A percentile compares a stretch with the other conserved stretches of the same genome.
Evolutionary conservation across 2,888 invertebrate species (phyloP).

Genomic region (Diaprepes abbreviatus): DNA sequence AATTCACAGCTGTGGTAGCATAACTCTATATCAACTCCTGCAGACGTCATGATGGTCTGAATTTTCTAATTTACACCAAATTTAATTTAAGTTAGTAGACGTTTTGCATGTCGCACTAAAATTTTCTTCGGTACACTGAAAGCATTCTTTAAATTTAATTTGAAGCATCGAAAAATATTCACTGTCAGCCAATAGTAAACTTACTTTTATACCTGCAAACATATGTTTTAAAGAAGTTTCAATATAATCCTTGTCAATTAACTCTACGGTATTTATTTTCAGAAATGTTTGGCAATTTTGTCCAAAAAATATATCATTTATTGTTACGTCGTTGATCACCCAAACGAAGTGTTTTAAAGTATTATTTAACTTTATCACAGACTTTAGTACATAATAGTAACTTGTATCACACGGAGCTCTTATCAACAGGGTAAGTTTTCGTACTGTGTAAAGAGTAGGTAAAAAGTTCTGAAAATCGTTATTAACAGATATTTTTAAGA

Average conservation of each 20-base stretch:
- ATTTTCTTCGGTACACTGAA: neutral
- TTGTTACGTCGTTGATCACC: slow-evolving; percentile 1
- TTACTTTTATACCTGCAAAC: neutral
- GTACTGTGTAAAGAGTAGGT: neutral
- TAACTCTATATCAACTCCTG: too few relatives aligned
- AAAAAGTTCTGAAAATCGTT: slow-evolving; percentile 1
- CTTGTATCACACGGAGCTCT: slow-evolving; percentile 8
- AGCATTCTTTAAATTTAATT: neutral
- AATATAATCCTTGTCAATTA: neutral
- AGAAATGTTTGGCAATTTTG: neutral
- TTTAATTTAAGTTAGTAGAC: too few relatives aligned
- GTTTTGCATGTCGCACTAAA: too few relatives aligned
- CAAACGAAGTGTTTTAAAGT: neutral
- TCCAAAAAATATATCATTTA: slow-evolving; percentile 8
- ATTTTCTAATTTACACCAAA: too few relatives aligned
- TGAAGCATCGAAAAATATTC: slow-evolving; percentile 6
- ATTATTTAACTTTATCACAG: neutral
- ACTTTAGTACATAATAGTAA: neutral
- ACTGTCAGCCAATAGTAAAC: neutral
- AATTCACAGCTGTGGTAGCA: too few relatives aligned
- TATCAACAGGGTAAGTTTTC: neutral
- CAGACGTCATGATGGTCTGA: too few relatives aligned
- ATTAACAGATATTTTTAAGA: neutral
- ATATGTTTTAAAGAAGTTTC: neutral
- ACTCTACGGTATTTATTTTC: neutral